Conservation (phyloP, 1,140 invertebrate species). For the Uloborus diversus region DNA sequence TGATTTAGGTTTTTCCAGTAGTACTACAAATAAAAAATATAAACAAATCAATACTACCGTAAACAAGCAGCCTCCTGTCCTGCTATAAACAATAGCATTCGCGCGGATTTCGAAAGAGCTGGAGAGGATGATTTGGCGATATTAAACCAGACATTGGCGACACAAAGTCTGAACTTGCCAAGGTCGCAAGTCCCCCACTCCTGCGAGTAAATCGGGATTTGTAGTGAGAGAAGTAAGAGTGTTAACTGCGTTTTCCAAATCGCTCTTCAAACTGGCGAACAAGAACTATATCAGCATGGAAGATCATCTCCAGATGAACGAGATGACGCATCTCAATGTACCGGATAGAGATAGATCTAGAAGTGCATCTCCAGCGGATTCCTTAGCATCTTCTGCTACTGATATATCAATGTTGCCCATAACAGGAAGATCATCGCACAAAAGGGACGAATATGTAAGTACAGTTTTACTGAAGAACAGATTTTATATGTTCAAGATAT, state of each 20-base stretch:
- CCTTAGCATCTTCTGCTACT: slow-evolving; percentile 58
- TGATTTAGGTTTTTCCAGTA: too few species aligned
- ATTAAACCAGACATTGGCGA: slow-evolving; percentile 14
- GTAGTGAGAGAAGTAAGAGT: background rate
- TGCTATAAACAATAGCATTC: background rate
- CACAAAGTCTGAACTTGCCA: slow-evolving; percentile 1
- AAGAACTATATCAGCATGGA: slow-evolving; percentile 53
- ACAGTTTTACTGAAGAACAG: background rate
- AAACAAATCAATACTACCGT: background rate
- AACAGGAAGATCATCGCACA: slow-evolving; percentile 41
- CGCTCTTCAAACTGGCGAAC: background rate
- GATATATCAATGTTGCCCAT: slow-evolving; percentile 60
- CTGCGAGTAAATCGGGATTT: background rate
- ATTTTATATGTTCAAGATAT: background rate
- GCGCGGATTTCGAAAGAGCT: background rate
- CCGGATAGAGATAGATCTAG: slow-evolving; percentile 59
- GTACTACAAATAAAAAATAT: too few species aligned
- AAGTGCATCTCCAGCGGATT: slow-evolving; percentile 59
- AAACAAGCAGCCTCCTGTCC: background rate
- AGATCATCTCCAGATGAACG: slow-evolving; percentile 54
- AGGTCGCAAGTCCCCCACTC: slow-evolving; percentile 3
- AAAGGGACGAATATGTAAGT: slow-evolving; percentile 58
- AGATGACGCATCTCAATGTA: slow-evolving; percentile 59
- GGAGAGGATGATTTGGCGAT: background rate
- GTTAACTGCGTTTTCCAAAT: background rate